These are phyloP conservation scores for Macrophya annulata DNA, from an alignment of 2,888 invertebrate species.

Conservation along the genomic window DNA sequence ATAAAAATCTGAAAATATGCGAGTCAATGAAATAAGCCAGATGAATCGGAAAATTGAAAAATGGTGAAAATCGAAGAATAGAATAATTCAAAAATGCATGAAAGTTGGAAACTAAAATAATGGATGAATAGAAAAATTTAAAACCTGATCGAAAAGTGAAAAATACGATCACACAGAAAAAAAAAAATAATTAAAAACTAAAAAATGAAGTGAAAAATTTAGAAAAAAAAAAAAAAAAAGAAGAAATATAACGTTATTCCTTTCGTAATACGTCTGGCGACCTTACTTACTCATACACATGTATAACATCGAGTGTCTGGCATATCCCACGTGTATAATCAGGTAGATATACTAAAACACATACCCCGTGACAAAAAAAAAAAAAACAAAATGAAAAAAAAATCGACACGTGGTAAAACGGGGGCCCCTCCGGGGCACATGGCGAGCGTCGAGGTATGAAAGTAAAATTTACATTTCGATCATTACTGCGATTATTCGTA, in stretches of 20 bases:
- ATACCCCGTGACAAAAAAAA: background rate
- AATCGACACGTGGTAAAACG: slow-evolving; percentile 2
- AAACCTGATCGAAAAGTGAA: background rate
- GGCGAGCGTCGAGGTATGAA: background rate
- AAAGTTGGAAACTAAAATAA: background rate
- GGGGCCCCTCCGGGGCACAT: background rate
- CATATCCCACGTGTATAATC: background rate
- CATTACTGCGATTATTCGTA: slow-evolving; percentile 28
- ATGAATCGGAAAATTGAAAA: background rate
- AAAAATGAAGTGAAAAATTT: background rate
- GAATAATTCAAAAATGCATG: background rate
- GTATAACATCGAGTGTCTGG: background rate
- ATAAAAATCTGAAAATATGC: background rate
- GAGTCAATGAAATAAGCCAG: background rate
- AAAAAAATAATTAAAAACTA: background rate
- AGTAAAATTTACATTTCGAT: slow-evolving; percentile 40
- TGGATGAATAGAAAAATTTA: background rate
- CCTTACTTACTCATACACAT: background rate
- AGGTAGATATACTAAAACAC: background rate
- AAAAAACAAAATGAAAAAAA: background rate
- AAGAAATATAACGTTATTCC: background rate
- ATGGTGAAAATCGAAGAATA: background rate
- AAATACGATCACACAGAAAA: too few species aligned
- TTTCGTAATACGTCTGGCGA: background rate
- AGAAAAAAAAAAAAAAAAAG: background rate